Evolutionary conservation across 2,113 vertebrate genomes (phyloP), one percentile per base, ranked within the genome.

Genomic region (Anoplopoma fimbria): DNA sequence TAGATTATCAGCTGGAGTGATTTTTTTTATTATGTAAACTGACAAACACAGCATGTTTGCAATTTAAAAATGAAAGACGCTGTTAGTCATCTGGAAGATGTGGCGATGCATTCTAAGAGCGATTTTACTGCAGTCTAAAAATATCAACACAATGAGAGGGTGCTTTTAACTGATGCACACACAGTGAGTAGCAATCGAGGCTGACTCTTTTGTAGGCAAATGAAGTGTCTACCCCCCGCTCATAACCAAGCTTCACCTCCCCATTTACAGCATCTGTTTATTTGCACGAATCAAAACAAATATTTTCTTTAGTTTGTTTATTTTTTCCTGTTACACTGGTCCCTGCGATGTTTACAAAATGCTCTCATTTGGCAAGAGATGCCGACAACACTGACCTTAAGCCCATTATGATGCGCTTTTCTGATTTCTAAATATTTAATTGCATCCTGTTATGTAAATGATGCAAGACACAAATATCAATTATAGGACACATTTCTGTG

Each of bases 401-500:
- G 53, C 74, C 65, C 71, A 72, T 83, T 87, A 79, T 73, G 33
- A 83, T 77, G 64, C 5, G 10, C 69, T 86, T 88, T 87, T 67
- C 55, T 58, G 64, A 82, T 83, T 80, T 80, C 55, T 89, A 82
- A 87, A 86, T 87, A 87, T 91, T 89, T 86, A 88, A 91, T 89
- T 86, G 74, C 74, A 64, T 88, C 47, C 77, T 74, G 75, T 87
- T 83, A 80, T 75, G 88, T 79, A 90, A 88, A 88, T 55, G 62
- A 81, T 65, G 27, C 64, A 63, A 77, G 42, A 77, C 76, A 88
- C 55, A 83, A 84, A 89, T 84, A 79, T 86, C 76, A 87, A 83
- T 83, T 76, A 79, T 53, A 45, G 65, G 47, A 62, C 55, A 72
- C 63, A 69, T 29, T 6, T 75, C 36, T 55, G 36, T 19, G 31